These are phyloP conservation scores for Sitobion miscanthi DNA, from an alignment of 1,140 invertebrate genomes.

Conservation along the genomic window DNA sequence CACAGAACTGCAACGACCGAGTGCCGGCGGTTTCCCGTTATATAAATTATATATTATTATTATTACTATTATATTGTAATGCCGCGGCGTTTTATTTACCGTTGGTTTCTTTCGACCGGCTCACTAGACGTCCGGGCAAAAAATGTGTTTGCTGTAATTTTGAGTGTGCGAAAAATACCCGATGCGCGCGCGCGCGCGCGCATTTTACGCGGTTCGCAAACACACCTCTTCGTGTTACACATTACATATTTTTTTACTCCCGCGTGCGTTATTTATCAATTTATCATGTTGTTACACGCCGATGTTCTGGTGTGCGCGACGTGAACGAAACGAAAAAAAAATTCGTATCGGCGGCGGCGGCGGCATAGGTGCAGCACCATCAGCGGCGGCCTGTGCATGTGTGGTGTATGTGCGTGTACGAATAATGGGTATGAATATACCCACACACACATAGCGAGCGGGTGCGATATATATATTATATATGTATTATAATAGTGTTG, in stretches of 20 bases:
- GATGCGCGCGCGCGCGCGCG: no score
- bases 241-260: not conserved
- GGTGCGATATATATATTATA: not conserved
- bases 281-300: not conserved
- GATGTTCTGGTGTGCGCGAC: not conserved
- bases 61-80: not conserved
- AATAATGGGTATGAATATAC: not conserved
- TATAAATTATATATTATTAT: not conserved
- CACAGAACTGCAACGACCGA: not conserved
- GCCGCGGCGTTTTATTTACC: not conserved
- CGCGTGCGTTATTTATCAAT: not conserved
- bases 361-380: not conserved
- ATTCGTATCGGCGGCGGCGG: not conserved
- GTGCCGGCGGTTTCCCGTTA: conserved; percentile 13
- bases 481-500: not conserved
- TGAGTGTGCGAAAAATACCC: not conserved
- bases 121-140: no score
- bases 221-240: no score
- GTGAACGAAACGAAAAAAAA: not conserved
- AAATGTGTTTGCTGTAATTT: not conserved
- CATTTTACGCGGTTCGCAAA: not conserved
- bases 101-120: not conserved
- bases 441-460: not conserved
- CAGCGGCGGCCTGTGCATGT: not conserved
- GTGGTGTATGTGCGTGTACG: not conserved